Base-by-base conservation (phyloP, 2,888 invertebrate species). In the Leptopilina syphax region DNA sequence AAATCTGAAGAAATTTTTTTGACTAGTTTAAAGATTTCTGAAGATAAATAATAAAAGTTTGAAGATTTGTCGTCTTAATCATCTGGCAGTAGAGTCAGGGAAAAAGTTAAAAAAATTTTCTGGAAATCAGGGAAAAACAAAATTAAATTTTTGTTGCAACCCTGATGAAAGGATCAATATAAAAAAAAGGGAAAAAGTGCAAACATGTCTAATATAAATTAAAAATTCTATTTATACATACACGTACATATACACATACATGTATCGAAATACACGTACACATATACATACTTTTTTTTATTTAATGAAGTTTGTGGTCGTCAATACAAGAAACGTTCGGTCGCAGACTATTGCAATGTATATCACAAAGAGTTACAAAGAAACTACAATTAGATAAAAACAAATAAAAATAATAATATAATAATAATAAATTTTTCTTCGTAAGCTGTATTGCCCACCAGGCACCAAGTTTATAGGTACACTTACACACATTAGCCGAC, bases 311-410 rank as follows among this genome's bases (percentile, higher is more conserved):
- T 88, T 87, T 87, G 88, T 89, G 89, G 87, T 89, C 88, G 87
- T 89, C 87, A 88, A 89, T 90, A 90, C 89, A 91, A 90, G 88
- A 90, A 89, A 90, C 88, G 88, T 87, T 89, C 87, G 88, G 86
- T 90, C 88, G 87, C 90, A 90, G 90, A 91, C 91, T 91, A 91
- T 91, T 91, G 91, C 91, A 91, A 90, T 91, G 89, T 91, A 91
- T 90, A 91, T 91, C 91, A 91, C 91, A 91, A 91, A 91, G 88
- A 90, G 90, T 91, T 91, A 91, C 91, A 91, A 91, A 90, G 91
- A 91, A 91, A 90, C 91, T 91, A 91, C 89, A 90, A 91, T 90
- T 91, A 90, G 89, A 90, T 90, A 91, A 91, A 91, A 91, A 91
- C 90, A 88, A 90, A 90, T 89, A 90, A 89, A 88, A 88, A 89